Evolutionary conservation across 2,113 vertebrate genomes (phyloP), one percentile per base, ranked within the genome.

Genomic region (Catharus bicknelli): DNA sequence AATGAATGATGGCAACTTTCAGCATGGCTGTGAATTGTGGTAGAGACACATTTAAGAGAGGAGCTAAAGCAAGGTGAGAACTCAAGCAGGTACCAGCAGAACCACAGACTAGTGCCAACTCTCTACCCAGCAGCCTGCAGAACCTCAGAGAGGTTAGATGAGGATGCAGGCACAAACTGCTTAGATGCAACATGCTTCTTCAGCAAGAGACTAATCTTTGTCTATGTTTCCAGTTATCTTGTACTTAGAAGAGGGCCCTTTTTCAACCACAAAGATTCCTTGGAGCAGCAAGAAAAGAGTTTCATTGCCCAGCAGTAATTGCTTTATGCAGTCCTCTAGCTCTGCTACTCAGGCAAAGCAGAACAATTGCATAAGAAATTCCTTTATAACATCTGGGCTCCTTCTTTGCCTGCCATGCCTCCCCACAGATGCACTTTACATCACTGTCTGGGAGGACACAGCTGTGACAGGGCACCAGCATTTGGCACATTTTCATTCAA

Each of bases 21-120:
- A 62, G 16, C 38, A 14, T 4, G 8, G 18, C 40, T 73, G 7
- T 42, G 32, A 70, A 47, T 22, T 18, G 10, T 21, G 32, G 19
- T 43, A 79, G 63, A 43, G 20, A 53, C 19, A 29, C 3, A 1
- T 14, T 9, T 13, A 67, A 48, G 20, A 18, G 7, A 7, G 13
- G 6, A 74, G 13, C 21, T 69, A 43, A 64, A 80, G 38, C 32
- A 76, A 8, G 5, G 11, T 48, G 23, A 78, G 16, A 66, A 74
- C 36, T 5, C 0, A 0, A 25, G 16, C 53, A 45, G 26, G 36
- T 34, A 61, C 7, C 29, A 26, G 18, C 29, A n/a, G 61, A n/a
- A 48, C 5, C 40, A 50, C 5, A 1, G 21, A 15, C 23, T 6
- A 20, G 22, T 34, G 58, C n/a, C 32, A 77, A 1, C 17, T 40